Evolutionary conservation across 1,140 invertebrate genomes (phyloP), one percentile per base, ranked within the genome.

Genomic region (Psilanteris sp.): DNA sequence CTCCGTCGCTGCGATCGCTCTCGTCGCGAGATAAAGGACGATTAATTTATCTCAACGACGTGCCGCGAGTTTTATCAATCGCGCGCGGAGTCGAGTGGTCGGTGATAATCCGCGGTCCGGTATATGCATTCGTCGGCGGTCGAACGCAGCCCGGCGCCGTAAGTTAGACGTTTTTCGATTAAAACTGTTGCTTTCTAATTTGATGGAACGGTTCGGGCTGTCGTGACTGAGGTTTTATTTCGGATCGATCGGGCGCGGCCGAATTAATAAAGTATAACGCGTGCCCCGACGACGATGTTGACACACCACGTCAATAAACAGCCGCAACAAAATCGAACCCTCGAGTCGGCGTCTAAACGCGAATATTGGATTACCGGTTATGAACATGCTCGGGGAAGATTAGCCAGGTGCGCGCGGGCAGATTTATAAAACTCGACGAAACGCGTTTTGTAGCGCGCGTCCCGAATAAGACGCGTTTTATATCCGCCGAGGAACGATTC

Each of bases 331-430:
- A 44, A 44, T 61, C 14, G 43, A 61, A 20, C 55, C 55, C 43
- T 37, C 39, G 14, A 37, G 15, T 20, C 31, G 36, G 20, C 31
- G 36, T 61, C 9, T 18, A 46, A 52, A 64, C 52, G 8, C 44
- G 44, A 50, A 64, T 64, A 50, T 41, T 64, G 44, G 59, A 64
- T 64, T 64, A 64, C 34, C 13, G 16, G 44, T 64, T 48, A 9
- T 4, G 31, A 46, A 24, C 39, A 27, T 34, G 0, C 26, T 7
- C 29, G n/a, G 29, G 4, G 13, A 41, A 52, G 59, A 64, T 64
- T 64, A 64, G 59, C 61, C 46, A 66, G 61, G 46, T 66, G 46
- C 20, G 46, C 20, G 24, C 39, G 13, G 9, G 11, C 43, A 37
- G 34, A 59, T 44, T 44, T 20, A 32, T 50, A 26, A 34, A 41